Conservation (phyloP, 2,113 vertebrate species). For the Centropus unirufus region DNA sequence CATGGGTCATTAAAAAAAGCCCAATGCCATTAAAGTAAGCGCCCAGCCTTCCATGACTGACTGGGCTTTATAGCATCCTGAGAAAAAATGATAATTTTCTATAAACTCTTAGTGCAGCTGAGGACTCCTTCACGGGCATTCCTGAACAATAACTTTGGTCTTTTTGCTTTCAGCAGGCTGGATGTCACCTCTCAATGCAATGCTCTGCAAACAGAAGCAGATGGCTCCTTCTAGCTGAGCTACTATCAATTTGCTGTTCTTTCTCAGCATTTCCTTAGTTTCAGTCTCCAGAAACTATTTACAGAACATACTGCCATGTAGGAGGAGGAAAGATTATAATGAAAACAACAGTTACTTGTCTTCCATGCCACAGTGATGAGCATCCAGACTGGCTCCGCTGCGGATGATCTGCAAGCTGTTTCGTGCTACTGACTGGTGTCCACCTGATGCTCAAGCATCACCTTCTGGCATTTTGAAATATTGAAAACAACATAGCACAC, state of each 20-base stretch:
- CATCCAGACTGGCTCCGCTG: background rate
- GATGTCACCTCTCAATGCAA: background rate
- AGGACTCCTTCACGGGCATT: background rate
- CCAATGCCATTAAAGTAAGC: background rate
- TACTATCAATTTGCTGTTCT: constrained; percentile 19
- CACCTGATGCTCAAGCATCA: background rate
- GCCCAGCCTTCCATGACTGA: background rate
- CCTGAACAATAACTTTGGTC: background rate
- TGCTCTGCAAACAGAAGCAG: constrained; percentile 34
- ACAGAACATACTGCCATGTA: constrained; percentile 5
- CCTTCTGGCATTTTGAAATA: background rate
- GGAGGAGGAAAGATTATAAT: constrained; percentile 3
- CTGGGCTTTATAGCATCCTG: background rate
- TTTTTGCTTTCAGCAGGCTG: background rate
- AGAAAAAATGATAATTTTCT: background rate
- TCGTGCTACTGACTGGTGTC: background rate
- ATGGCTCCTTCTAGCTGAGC: constrained; percentile 51
- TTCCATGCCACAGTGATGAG: background rate
- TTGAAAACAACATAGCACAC: background rate
- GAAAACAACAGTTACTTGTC: constrained; percentile 10
- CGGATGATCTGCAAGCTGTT: background rate
- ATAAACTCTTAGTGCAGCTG: background rate
- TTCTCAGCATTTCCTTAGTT: constrained; percentile 38
- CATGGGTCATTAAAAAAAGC: background rate
- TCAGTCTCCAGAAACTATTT: constrained; percentile 10